Evolutionary conservation across 2,888 invertebrate species (phyloP), one percentile per base, ranked within the genome.

Genomic region (Dione juno): DNA sequence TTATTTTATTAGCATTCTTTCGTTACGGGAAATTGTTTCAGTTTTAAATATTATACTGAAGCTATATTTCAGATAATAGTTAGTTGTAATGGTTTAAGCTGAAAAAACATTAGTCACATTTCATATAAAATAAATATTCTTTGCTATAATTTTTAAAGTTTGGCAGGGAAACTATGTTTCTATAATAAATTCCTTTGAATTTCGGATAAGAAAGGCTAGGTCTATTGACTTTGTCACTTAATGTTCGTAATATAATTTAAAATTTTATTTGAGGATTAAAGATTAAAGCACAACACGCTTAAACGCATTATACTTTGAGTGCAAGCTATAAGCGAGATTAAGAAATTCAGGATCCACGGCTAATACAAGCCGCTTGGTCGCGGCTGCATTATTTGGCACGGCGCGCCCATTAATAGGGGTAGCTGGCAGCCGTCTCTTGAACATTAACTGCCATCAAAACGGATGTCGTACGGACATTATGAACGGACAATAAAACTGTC

Each of bases 391-490:
- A 89, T 84, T 92, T 92, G 92, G 92, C 92, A 92, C 87, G 79
- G 78, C 76, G 75, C 74, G 72, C 79, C 85, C 86, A 90, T 91
- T 91, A 89, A 84, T 85, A 83, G 82, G 82, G 82, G 79, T 76
- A 76, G 84, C 88, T 92, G 92, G 91, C 91, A 90, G 82, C 83
- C 78, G 78, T 83, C 85, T 82, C 81, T 82, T 81, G 79, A 81
- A 86, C 90, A 88, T 89, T 90, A 89, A 88, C 88, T 86, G 85
- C 80, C 89, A 87, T 89, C 88, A 85, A 86, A 88, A 85, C 90
- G 89, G 90, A 90, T 88, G 90, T 89, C 88, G 84, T 89, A 87
- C 81, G 83, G 82, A 85, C 86, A 86, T 89, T 90, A 90, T 88
- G 88, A 89, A 89, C 85, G 82, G 80, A 90, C 87, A 89, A 90